Conservation (phyloP, 2,797 vertebrate species). For the Gymnothorax javanicus region DNA sequence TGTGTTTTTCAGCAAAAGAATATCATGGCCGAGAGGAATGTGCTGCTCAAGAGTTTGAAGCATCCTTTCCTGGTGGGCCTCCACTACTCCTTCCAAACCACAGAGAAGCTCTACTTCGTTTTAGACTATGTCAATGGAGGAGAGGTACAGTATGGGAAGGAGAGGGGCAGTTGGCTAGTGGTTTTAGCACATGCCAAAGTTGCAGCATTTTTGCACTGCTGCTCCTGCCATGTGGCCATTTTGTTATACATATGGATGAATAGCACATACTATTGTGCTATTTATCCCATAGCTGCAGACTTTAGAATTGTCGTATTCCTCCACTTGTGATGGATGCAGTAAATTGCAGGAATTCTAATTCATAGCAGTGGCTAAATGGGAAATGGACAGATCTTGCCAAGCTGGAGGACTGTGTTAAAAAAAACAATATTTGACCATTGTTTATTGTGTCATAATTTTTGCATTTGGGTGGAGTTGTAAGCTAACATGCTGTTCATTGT, state of each 20-base stretch:
- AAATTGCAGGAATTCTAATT: background rate
- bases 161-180: background rate
- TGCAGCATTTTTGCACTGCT: background rate
- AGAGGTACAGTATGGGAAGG: constrained; percentile 75
- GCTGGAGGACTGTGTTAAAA: background rate
- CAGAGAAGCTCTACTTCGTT: constrained; percentile 97
- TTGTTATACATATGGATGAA: background rate
- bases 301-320: background rate
- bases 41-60: constrained; percentile 91
- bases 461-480: background rate
- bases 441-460: background rate
- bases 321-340: background rate
- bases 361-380: background rate
- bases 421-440: background rate
- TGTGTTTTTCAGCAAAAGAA: constrained; percentile 84
- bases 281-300: background rate
- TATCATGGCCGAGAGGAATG: constrained; percentile 96
- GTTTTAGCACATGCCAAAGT: background rate
- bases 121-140: constrained; percentile 96
- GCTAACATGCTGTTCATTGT: background rate
- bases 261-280: background rate
- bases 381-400: background rate
- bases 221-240: background rate
- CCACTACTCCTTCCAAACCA: constrained; percentile 95
- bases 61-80: constrained; percentile 95